A percentile compares a stretch with the other conserved stretches of the same genome.
Conservation (phyloP, 2,888 invertebrate species). For the Dendrolimus pini region DNA sequence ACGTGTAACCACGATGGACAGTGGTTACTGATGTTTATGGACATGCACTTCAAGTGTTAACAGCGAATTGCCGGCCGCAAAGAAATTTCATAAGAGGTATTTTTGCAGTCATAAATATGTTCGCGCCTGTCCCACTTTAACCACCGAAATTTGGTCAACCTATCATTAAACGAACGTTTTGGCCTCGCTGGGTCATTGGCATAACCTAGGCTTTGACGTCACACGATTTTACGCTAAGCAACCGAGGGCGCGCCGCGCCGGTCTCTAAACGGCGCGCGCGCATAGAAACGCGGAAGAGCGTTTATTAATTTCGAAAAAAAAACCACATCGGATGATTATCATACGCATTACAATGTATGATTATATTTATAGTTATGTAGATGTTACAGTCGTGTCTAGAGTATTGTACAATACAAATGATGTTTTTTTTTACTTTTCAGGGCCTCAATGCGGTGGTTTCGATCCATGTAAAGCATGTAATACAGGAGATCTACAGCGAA, state of each 20-base stretch:
- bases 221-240: conserved; percentile 26
- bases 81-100: too few species aligned
- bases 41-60: too few species aligned
- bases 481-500: too few species aligned
- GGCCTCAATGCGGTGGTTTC: too few species aligned
- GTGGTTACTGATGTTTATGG: not conserved
- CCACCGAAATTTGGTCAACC: not conserved
- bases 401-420: not conserved
- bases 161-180: conserved; percentile 32
- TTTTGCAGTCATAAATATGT: not conserved
- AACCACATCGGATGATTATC: not conserved
- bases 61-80: too few species aligned
- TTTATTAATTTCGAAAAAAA: conserved; percentile 3
- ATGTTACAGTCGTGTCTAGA: not conserved
- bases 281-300: conserved; percentile 2
- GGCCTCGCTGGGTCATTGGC: conserved; percentile 59
- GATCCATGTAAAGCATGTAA: too few species aligned
- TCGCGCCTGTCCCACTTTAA: not conserved
- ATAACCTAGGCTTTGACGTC: conserved; percentile 50
- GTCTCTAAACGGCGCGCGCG: not conserved
- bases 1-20: not conserved
- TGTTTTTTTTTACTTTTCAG: too few species aligned
- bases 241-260: conserved; percentile 19
- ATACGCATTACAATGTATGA: not conserved
- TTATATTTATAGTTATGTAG: not conserved